Evolutionary conservation across 2,888 invertebrate genomes (phyloP), one percentile per base, ranked within the genome.

Genomic region (Macaria liturata): DNA sequence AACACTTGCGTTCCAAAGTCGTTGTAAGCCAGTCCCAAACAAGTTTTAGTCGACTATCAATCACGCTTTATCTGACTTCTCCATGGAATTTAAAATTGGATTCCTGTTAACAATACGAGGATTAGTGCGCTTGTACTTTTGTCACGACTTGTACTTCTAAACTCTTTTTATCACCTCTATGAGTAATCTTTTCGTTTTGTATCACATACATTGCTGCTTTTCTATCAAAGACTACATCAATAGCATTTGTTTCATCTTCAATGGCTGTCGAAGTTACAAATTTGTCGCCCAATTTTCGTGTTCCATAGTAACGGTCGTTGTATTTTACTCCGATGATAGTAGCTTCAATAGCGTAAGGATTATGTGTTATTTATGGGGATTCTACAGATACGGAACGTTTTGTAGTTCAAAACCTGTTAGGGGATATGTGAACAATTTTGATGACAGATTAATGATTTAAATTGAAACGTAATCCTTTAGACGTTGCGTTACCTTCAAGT

Each of bases 1-100:
- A 50, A 55, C 56, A 61, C 59, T 58, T 46, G 54, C 40, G 46
- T 49, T 64, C 66, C 64, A 73, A 70, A 71, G 62, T 63, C 66
- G 72, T 67, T 70, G 73, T 70, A 71, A 72, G 70, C 75, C 65
- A 72, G 73, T 68, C 70, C 70, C 66, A 72, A 80, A 84, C 72
- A 81, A 77, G 73, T 80, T 83, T 84, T 78, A 83, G 85, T 75
- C 74, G 72, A 76, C 79, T 82, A 91, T 91, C 91, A 88, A 90
- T 91, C 91, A 89, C 72, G 87, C 88, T 89, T 86, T 85, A 87
- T 84, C 83, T 76, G 83, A 75, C 70, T 76, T 67, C 70, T 80
- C 83, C 77, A 83, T 86, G 80, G 85, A 86, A 83, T 88, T 89
- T 90, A 85, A 91, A 91, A 90, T 91, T 91, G 90, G 86, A 90